These are phyloP conservation scores for Melanostigma gelatinosum DNA, from an alignment of 2,113 vertebrate species.

Conservation along the genomic window DNA sequence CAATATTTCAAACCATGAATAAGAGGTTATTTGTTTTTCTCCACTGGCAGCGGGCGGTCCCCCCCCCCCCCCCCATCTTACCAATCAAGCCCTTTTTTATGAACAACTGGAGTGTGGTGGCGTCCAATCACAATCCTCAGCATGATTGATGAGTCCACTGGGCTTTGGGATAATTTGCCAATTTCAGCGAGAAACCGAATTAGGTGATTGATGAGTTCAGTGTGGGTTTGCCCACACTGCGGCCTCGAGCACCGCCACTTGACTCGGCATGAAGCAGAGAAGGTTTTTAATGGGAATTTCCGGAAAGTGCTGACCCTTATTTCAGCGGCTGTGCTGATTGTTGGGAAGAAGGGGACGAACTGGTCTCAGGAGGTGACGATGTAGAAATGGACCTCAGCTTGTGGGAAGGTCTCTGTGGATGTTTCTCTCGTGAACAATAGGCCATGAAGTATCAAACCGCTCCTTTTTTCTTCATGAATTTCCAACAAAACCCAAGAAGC, in stretches of 20 bases:
- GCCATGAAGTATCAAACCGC: conserved; percentile 35
- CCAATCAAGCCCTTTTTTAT: conserved; percentile 69
- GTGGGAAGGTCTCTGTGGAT: conserved; percentile 28
- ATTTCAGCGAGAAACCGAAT: conserved; percentile 66
- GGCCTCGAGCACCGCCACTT: conserved; percentile 49
- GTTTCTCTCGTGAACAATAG: conserved; percentile 29
- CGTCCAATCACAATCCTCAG: conserved; percentile 77
- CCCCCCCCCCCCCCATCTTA: conserved; percentile 22
- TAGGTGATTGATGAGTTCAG: conserved; percentile 73
- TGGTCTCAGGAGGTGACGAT: neutral
- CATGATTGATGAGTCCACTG: conserved; percentile 56
- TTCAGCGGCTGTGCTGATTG: conserved; percentile 7
- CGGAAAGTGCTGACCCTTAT: conserved; percentile 1
- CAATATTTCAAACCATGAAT: conserved; percentile 21
- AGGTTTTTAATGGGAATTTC: conserved; percentile 12
- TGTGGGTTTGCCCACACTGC: conserved; percentile 36
- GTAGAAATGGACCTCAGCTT: conserved; percentile 11
- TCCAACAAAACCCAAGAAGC: conserved; percentile 31
- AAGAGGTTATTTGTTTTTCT: conserved; percentile 30
- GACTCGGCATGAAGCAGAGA: conserved; percentile 47
- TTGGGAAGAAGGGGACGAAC: neutral
- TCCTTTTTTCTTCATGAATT: conserved; percentile 34
- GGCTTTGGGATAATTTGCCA: conserved; percentile 73
- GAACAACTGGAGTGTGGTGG: conserved; percentile 70
- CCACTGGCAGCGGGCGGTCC: neutral